Percentiles rank a stretch among this genome's conserved stretches.
These are phyloP conservation scores for Folsomia candida DNA, from an alignment of 2,888 invertebrate species.

Conservation along the genomic window DNA sequence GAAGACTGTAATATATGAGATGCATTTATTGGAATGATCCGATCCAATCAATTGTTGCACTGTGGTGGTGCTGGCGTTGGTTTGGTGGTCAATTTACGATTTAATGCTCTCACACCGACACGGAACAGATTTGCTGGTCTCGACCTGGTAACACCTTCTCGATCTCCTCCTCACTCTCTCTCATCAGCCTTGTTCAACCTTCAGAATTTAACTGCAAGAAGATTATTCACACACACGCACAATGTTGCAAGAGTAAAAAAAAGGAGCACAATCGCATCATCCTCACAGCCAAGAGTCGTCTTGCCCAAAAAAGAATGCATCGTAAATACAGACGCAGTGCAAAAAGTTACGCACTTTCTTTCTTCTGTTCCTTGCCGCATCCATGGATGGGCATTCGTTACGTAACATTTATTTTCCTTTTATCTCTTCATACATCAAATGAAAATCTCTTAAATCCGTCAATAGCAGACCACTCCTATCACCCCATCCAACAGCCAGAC, in stretches of 20 bases:
- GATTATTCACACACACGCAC: background rate
- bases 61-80: background rate
- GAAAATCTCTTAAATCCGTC: background rate
- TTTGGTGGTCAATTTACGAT: background rate
- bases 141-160: background rate
- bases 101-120: background rate
- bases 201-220: background rate
- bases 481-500: background rate
- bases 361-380: background rate
- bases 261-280: background rate
- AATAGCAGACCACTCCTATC: background rate
- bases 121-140: background rate
- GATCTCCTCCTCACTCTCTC: background rate
- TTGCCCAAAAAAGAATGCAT: background rate
- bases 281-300: background rate
- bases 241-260: background rate
- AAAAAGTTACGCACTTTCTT: background rate
- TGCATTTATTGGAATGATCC: background rate
- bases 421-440: background rate
- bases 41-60: background rate
- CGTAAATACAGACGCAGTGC: background rate
- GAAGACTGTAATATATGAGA: background rate
- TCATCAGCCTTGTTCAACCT: conserved; percentile 17
- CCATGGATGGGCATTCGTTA: background rate
- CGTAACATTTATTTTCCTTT: background rate